A percentile compares a stretch with the other conserved stretches of the same genome.
Evolutionary conservation across 2,888 invertebrate genomes (phyloP).

Genomic region (Siphlonurus alternatus): DNA sequence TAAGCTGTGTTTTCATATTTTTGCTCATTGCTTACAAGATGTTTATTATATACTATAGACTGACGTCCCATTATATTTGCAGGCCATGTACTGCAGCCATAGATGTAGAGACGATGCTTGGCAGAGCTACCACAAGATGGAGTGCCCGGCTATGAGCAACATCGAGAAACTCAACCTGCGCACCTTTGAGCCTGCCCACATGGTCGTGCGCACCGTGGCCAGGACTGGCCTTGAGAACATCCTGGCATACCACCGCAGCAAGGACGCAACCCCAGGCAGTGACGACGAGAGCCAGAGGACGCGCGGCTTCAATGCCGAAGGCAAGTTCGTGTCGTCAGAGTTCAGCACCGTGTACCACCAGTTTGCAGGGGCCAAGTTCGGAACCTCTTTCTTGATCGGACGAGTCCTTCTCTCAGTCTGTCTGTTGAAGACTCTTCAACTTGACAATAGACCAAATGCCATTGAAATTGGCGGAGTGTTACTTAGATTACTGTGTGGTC

Average conservation of each 20-base stretch:
- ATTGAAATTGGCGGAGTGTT: not conserved
- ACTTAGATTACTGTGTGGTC: not conserved
- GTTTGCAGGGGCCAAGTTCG: not conserved
- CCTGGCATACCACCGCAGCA: not conserved
- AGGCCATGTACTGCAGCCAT: conserved; percentile 47
- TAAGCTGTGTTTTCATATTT: no score
- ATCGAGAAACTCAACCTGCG: conserved; percentile 40
- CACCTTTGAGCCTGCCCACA: conserved; percentile 36
- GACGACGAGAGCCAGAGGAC: not conserved
- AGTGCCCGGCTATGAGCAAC: conserved; percentile 51
- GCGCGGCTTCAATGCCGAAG: not conserved
- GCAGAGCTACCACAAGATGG: conserved; percentile 52
- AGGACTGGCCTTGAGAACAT: not conserved
- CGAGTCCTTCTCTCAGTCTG: not conserved
- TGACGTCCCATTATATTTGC: no score
- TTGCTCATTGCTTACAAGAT: no score
- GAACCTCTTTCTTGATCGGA: not conserved
- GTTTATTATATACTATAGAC: no score
- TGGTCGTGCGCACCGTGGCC: conserved; percentile 44
- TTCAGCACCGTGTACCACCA: not conserved
- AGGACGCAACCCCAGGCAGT: not conserved
- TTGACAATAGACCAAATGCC: not conserved
- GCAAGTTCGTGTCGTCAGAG: not conserved
- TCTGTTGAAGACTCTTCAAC: not conserved
- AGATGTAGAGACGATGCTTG: conserved; percentile 45